These are phyloP conservation scores for Solea solea DNA, from an alignment of 2,113 vertebrate species.

Conservation along the genomic window DNA sequence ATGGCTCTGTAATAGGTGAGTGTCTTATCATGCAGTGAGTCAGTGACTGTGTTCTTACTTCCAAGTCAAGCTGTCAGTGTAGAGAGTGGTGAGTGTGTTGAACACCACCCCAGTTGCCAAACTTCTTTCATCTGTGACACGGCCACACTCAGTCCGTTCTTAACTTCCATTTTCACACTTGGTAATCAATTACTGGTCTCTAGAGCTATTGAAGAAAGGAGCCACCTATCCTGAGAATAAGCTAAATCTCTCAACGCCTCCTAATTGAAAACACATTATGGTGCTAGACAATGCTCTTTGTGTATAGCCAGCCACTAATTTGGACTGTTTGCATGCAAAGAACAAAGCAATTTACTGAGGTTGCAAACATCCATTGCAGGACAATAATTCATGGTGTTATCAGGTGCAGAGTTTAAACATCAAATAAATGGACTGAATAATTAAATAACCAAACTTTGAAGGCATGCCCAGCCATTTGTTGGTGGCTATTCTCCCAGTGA, in stretches of 20 bases:
- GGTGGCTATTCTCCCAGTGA: constrained; percentile 69
- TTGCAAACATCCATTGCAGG: constrained; percentile 72
- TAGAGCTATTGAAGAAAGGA: constrained; percentile 62
- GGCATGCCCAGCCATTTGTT: constrained; percentile 67
- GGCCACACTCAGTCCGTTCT: constrained; percentile 46
- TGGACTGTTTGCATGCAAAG: constrained; percentile 71
- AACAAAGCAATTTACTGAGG: constrained; percentile 81
- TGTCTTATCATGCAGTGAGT: constrained; percentile 39
- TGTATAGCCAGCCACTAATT: constrained; percentile 75
- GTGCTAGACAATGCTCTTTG: constrained; percentile 76
- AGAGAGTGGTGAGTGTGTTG: constrained; percentile 13
- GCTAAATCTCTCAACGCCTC: constrained; percentile 67
- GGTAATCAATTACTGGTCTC: constrained; percentile 78
- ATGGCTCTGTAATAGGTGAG: constrained; percentile 28
- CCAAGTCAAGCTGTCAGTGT: constrained; percentile 35
- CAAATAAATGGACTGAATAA: constrained; percentile 79
- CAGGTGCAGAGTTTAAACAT: constrained; percentile 71
- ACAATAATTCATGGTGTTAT: constrained; percentile 77
- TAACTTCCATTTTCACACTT: constrained; percentile 76
- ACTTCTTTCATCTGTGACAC: constrained; percentile 52
- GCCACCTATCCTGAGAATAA: constrained; percentile 61
- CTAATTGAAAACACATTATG: constrained; percentile 81
- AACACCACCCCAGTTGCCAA: constrained; percentile 8
- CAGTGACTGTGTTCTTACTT: constrained; percentile 31
- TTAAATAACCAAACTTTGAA: constrained; percentile 74